Conservation (phyloP, 2,113 vertebrate genomes). For the Lycaon pictus region DNA sequence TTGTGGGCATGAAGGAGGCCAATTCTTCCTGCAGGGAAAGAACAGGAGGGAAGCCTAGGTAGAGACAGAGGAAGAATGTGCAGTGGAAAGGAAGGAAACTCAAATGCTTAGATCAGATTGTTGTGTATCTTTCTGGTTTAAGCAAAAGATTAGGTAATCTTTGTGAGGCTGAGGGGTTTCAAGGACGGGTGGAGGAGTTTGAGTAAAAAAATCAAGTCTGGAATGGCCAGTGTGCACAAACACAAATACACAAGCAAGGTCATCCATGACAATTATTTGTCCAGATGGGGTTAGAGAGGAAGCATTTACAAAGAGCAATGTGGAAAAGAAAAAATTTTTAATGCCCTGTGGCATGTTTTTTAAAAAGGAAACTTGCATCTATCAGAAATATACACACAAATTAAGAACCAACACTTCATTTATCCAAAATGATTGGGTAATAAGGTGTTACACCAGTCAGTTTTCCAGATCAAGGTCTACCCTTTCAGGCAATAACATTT, state of each 20-base stretch:
- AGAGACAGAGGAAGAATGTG: not conserved
- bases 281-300: not conserved
- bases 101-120: not conserved
- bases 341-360: not conserved
- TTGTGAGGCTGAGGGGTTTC: slow-evolving; percentile 18
- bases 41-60: not conserved
- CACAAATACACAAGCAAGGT: slow-evolving; percentile 45
- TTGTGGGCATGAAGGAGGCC: not conserved
- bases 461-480: not conserved
- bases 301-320: slow-evolving; percentile 40
- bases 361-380: slow-evolving; percentile 51
- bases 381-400: not conserved
- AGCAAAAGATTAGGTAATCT: slow-evolving; percentile 31
- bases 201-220: slow-evolving; percentile 3
- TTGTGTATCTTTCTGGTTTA: not conserved
- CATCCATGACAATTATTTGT: not conserved
- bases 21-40: not conserved
- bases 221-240: not conserved
- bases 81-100: not conserved
- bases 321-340: not conserved
- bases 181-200: not conserved
- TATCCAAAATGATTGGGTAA: not conserved
- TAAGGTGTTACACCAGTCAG: not conserved
- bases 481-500: slow-evolving; percentile 40
- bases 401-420: slow-evolving; percentile 42